These are phyloP conservation scores for Nemotelus pantherinus DNA, from an alignment of 2,888 invertebrate species.

Conservation along the genomic window DNA sequence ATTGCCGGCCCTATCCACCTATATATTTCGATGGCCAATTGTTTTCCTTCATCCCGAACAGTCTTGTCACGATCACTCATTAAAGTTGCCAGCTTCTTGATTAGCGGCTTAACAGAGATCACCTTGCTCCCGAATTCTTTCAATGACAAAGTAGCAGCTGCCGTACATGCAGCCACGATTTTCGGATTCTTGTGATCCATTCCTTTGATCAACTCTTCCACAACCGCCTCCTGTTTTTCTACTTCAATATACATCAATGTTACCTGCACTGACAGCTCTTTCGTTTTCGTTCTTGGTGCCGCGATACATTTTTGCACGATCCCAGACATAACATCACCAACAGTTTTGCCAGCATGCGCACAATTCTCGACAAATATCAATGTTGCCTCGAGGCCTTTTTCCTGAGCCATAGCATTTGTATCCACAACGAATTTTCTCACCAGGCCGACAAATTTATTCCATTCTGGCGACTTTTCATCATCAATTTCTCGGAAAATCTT, in stretches of 20 bases:
- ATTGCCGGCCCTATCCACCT: constrained; percentile 87
- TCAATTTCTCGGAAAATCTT: constrained; percentile 88
- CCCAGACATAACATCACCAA: constrained; percentile 87
- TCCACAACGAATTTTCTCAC: constrained; percentile 95
- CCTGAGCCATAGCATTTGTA: constrained; percentile 94
- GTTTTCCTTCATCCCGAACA: constrained; percentile 92
- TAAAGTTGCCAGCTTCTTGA: constrained; percentile 86
- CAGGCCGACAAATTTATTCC: constrained; percentile 88
- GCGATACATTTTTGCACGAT: constrained; percentile 93
- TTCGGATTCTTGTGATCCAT: constrained; percentile 97
- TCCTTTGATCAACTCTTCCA: constrained; percentile 92
- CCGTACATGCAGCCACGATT: constrained; percentile 86
- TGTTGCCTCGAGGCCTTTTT: constrained; percentile 93
- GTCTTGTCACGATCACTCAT: constrained; percentile 91
- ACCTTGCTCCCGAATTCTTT: constrained; percentile 94
- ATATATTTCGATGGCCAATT: constrained; percentile 91
- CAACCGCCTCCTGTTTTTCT: constrained; percentile 89
- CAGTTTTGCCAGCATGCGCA: constrained; percentile 85
- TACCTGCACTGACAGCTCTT: constrained; percentile 89
- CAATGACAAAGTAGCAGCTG: constrained; percentile 78
- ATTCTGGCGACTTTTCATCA: constrained; percentile 94
- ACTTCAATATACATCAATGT: constrained; percentile 95
- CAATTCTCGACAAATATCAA: constrained; percentile 92
- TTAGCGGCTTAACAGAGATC: constrained; percentile 84
- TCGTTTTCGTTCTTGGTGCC: constrained; percentile 89